Percentiles rank a stretch among this genome's conserved stretches.
Conservation (phyloP, 2,797 vertebrate genomes). For the Emydoidea blandingii region DNA sequence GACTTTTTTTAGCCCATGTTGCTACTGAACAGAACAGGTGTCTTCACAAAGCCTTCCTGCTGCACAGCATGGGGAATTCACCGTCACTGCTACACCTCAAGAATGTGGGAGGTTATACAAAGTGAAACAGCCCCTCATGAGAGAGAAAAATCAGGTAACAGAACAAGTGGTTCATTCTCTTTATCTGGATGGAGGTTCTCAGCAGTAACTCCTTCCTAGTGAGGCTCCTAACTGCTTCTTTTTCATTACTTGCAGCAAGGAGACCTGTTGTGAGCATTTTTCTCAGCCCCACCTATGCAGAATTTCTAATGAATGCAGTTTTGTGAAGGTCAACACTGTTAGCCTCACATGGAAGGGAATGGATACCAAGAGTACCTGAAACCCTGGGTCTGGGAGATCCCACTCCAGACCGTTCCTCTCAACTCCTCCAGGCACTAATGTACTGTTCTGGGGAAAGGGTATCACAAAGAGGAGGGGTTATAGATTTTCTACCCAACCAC, state of each 20-base stretch:
- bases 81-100: not conserved
- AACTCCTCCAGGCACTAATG: not conserved
- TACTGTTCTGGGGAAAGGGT: not conserved
- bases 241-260: not conserved
- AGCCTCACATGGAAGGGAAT: not conserved
- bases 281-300: not conserved
- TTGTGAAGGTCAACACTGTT: not conserved
- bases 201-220: not conserved
- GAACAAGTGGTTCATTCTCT: not conserved
- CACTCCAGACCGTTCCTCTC: not conserved
- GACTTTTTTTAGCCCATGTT: not conserved
- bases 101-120: not conserved
- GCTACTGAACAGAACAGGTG: not conserved
- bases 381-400: not conserved
- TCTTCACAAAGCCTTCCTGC: constrained; percentile 1
- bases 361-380: not conserved
- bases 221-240: not conserved
- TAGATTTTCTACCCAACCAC: not conserved
- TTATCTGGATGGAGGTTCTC: not conserved
- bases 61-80: not conserved
- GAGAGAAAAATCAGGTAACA: not conserved
- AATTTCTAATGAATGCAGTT: not conserved
- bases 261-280: not conserved
- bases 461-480: not conserved
- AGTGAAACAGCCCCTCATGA: not conserved